phyloP scores from a whole-genome alignment of 1,140 invertebrate species.

The Holotrichia oblita region DNA sequence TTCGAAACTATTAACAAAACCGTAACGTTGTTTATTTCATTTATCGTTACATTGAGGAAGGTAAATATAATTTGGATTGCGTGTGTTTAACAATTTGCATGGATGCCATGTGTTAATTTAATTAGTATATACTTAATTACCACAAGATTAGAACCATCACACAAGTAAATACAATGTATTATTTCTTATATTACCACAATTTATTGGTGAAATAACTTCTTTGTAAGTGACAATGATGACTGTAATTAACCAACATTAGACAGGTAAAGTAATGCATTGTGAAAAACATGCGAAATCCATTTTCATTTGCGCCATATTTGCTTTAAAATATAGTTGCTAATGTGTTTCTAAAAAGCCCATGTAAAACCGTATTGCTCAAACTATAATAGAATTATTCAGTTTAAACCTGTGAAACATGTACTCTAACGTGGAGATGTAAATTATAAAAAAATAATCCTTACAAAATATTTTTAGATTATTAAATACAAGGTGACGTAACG shows the following conservation, averaged over 20 bases:
- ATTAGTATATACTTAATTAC: neutral
- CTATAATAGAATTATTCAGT: neutral
- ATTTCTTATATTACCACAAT: neutral
- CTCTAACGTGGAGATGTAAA: too few relatives aligned
- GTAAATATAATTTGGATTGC: neutral
- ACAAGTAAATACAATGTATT: neutral
- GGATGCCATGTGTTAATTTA: neutral
- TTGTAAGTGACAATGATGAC: neutral
- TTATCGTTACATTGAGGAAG: neutral
- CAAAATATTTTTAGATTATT: too few relatives aligned
- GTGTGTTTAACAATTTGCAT: neutral
- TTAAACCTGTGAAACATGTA: too few relatives aligned
- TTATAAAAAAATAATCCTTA: too few relatives aligned
- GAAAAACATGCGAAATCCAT: slow-evolving; percentile 6
- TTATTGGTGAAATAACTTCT: neutral
- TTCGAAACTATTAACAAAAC: neutral
- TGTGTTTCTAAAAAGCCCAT: neutral
- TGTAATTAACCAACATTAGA: neutral
- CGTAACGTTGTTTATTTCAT: neutral
- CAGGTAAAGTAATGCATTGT: neutral
- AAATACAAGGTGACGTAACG: too few relatives aligned
- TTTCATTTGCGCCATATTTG: neutral
- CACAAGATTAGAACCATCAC: neutral
- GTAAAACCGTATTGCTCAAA: neutral
- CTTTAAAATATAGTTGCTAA: neutral